These are phyloP conservation scores for Chymomyza costata DNA, from an alignment of 1,140 invertebrate genomes.

Conservation along the genomic window DNA sequence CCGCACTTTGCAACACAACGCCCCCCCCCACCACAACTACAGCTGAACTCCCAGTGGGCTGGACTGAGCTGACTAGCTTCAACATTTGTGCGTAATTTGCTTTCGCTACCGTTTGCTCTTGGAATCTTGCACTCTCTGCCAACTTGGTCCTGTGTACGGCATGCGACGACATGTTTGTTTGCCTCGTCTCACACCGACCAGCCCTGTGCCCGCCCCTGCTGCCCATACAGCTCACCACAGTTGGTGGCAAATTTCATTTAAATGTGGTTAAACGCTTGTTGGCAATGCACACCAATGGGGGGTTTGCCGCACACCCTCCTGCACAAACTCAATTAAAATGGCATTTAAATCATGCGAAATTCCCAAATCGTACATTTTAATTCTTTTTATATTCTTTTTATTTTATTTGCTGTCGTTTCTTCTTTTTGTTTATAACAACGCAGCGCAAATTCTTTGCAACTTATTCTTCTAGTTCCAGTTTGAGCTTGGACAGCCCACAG, in stretches of 20 bases:
- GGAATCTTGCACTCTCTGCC: slow-evolving; percentile 18
- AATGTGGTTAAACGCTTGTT: slow-evolving; percentile 62
- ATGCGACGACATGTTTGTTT: slow-evolving; percentile 51
- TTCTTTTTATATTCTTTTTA: too few species aligned
- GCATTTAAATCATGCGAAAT: slow-evolving; percentile 70
- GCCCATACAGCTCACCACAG: slow-evolving; percentile 24
- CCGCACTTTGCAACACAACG: slow-evolving; percentile 40
- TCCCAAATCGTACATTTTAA: slow-evolving; percentile 34
- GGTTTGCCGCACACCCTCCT: slow-evolving; percentile 11
- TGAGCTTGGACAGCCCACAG: too few species aligned
- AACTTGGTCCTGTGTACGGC: slow-evolving; percentile 48
- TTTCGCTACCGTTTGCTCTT: too few species aligned
- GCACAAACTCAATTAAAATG: slow-evolving; percentile 66
- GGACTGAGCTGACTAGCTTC: too few species aligned
- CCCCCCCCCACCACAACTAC: slow-evolving; percentile 27
- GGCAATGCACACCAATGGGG: slow-evolving; percentile 60
- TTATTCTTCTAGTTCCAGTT: too few species aligned
- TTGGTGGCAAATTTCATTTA: slow-evolving; percentile 64
- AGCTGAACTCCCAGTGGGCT: too few species aligned
- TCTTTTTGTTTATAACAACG: too few species aligned
- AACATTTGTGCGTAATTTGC: too few species aligned
- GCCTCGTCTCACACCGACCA: too few species aligned
- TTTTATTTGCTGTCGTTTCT: too few species aligned
- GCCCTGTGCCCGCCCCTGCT: too few species aligned
- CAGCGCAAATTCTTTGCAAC: too few species aligned